Percentiles rank a stretch among this genome's conserved stretches.
phyloP scores from a whole-genome alignment of 2,888 invertebrate species.

The Antheraea assamensis region DNA sequence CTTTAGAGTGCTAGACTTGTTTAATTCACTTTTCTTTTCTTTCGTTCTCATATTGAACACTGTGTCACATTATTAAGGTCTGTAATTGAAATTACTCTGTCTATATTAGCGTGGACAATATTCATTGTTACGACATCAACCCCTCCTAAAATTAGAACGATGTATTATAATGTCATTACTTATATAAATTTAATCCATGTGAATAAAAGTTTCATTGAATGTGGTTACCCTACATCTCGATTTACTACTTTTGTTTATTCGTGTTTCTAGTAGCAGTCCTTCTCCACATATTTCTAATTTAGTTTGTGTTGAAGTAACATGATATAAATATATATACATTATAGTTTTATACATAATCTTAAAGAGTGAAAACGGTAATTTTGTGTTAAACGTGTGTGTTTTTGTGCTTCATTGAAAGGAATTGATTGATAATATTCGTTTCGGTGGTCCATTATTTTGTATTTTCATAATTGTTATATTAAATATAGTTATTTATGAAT shows the following conservation, averaged over 20 bases:
- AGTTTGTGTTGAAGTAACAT: slow-evolving; percentile 1
- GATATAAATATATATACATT: neutral
- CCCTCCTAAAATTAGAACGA: neutral
- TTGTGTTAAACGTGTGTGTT: neutral
- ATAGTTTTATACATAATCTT: neutral
- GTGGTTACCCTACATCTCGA: slow-evolving; percentile 19
- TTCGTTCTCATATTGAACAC: neutral
- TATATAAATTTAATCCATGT: neutral
- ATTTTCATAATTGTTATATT: neutral
- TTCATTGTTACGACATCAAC: neutral
- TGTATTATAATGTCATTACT: neutral
- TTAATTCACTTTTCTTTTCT: neutral
- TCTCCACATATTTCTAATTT: slow-evolving; percentile 17
- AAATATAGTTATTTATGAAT: neutral
- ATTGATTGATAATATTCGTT: neutral
- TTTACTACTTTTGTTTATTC: slow-evolving; percentile 8
- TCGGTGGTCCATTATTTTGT: neutral
- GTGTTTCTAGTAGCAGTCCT: slow-evolving; percentile 11
- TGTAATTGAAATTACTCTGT: no score
- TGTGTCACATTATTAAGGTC: neutral
- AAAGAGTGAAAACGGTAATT: neutral
- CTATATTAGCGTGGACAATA: neutral
- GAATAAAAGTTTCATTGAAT: slow-evolving; percentile 15
- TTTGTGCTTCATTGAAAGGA: neutral
- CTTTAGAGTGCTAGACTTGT: no score